Evolutionary conservation across 2,113 vertebrate genomes (phyloP).

Genomic region (Bolborhynchus lineola): DNA sequence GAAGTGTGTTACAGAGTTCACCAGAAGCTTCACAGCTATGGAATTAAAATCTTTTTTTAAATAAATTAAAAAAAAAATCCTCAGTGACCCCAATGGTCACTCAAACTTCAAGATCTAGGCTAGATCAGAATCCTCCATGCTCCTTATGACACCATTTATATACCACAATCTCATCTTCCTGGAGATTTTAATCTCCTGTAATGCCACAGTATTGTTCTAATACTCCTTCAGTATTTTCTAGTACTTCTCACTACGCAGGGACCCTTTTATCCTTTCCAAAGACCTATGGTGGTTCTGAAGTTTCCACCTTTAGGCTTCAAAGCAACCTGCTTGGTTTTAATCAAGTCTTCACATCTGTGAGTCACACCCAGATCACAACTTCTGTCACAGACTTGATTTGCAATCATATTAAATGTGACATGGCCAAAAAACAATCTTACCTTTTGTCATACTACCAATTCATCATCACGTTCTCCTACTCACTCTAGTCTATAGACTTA

Average conservation of each 20-base stretch:
- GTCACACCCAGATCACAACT: neutral
- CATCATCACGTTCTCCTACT: neutral
- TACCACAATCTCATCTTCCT: neutral
- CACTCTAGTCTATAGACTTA: neutral
- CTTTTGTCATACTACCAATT: neutral
- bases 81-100: neutral
- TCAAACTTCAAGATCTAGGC: neutral
- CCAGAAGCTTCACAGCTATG: neutral
- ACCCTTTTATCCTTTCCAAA: neutral
- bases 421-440: neutral
- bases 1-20: neutral
- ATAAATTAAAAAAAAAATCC: neutral
- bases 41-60: neutral
- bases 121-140: neutral
- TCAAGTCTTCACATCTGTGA: neutral
- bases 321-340: neutral
- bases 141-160: neutral
- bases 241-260: neutral
- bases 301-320: neutral
- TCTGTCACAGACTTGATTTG: neutral
- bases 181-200: neutral
- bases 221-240: neutral
- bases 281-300: neutral
- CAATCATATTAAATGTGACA: neutral
- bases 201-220: neutral